Evolutionary conservation across 2,797 vertebrate genomes (phyloP).

Genomic region (Muscicapa comitata): DNA sequence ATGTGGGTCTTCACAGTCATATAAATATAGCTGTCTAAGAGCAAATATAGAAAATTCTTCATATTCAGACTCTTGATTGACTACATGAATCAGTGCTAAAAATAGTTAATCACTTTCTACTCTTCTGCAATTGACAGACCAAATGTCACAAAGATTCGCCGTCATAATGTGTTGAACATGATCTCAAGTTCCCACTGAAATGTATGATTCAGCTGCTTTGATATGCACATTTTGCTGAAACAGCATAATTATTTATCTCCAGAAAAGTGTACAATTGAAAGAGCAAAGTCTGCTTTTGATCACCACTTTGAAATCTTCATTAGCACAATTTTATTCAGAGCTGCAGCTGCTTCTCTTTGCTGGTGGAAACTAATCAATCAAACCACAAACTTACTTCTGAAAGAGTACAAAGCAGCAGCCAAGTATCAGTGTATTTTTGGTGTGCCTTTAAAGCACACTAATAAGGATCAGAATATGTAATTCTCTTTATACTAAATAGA

Average conservation of each 20-base stretch:
- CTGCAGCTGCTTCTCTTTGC: constrained; percentile 65
- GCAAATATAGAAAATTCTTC: constrained; percentile 20
- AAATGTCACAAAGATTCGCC: constrained; percentile 47
- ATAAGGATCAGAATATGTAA: constrained; percentile 45
- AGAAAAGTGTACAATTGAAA: constrained; percentile 68
- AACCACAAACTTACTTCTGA: constrained; percentile 58
- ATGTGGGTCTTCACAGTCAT: neutral
- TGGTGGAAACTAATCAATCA: constrained; percentile 63
- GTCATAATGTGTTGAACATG: constrained; percentile 4
- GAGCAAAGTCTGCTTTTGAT: constrained; percentile 70
- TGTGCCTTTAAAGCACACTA: constrained; percentile 53
- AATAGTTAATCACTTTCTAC: constrained; percentile 51
- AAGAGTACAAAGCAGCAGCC: constrained; percentile 56
- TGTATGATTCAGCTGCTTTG: constrained; percentile 64
- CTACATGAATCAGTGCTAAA: constrained; percentile 32
- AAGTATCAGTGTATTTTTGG: constrained; percentile 59
- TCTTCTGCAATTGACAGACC: constrained; percentile 20
- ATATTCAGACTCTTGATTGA: constrained; percentile 26
- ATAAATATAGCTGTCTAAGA: constrained; percentile 8
- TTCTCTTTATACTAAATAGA: constrained; percentile 46
- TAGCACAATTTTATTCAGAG: constrained; percentile 64
- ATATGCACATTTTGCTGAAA: constrained; percentile 65
- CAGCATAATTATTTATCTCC: constrained; percentile 64
- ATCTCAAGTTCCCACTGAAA: constrained; percentile 44
- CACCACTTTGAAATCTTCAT: constrained; percentile 72